Evolutionary conservation across 2,888 invertebrate species (phyloP).

Genomic region (Stegophylla sp.): DNA sequence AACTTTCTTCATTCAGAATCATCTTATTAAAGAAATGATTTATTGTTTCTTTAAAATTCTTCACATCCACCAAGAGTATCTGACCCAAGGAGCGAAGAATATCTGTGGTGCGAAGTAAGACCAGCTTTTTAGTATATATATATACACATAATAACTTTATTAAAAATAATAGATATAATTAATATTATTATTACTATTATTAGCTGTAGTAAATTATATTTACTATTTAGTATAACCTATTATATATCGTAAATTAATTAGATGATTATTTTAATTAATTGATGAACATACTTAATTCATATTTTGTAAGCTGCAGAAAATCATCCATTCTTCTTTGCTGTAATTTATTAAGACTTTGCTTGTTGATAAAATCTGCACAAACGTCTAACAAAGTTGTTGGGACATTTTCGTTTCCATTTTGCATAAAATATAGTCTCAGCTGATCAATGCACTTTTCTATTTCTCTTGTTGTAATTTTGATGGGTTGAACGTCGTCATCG

Average conservation of each 20-base stretch:
- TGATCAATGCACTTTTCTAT: constrained; percentile 17
- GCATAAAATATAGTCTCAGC: background rate
- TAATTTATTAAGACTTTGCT: background rate
- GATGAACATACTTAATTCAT: background rate
- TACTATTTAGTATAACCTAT: constrained; percentile 13
- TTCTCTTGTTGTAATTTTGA: constrained; percentile 26
- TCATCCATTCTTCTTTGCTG: background rate
- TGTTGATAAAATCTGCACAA: constrained; percentile 2
- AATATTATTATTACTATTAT: background rate
- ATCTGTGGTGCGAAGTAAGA: no score
- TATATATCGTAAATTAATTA: background rate
- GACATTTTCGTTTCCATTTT: background rate
- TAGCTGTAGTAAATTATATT: background rate
- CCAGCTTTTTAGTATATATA: no score
- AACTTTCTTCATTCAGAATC: no score
- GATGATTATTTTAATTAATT: constrained; percentile 5
- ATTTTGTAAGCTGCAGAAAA: constrained; percentile 4
- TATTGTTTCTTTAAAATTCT: no score
- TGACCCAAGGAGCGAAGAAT: no score
- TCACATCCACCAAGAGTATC: no score
- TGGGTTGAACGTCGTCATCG: constrained; percentile 2
- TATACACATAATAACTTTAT: background rate
- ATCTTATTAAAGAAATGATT: no score
- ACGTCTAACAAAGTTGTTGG: constrained; percentile 10
- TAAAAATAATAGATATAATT: background rate